Base-by-base conservation (phyloP, 2,113 vertebrate species). In the Amphilophus citrinellus region DNA sequence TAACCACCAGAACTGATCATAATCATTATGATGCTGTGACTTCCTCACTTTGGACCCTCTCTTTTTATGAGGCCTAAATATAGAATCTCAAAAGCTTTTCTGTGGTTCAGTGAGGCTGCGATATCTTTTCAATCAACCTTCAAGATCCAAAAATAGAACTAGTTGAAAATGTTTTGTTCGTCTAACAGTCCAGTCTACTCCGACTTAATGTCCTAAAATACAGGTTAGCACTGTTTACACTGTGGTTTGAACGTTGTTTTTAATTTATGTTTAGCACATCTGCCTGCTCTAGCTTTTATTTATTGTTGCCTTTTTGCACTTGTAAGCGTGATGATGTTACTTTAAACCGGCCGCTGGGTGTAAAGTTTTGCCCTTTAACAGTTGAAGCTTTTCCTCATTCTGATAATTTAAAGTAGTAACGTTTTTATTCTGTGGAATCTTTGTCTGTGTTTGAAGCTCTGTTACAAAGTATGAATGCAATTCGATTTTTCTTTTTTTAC, bases 361-460 rank as follows among this genome's bases (percentile, higher is more conserved):
- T 65, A 62, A 73, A 24, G 3, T 42, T 75, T 18, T 80, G 35
- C 60, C 6, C 77, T 83, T 81, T 81, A 68, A 59, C 7, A 7
- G 60, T 32, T 57, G 5, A 73, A 18, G 13, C 39, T 82, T 20
- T 83, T 80, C 83, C 13, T 83, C 3, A 27, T 65, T 83, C 79
- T 62, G 22, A 42, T 90, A 87, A 88, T 87, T 24, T 56, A 65
- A 56, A 87, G 37, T 79, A 56, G 61, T 57, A 18, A 20, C 77
- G 60, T 82, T 3, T 71, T 53, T 53, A n/a, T 61, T 59, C 10
- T 75, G n/a, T 89, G 32, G 27, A 61, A 37, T 32, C 50, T 20
- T 7, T 39, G 50, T 59, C 32, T 39, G 24, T 76, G 75, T 82
- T 73, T 17, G 32, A 89, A 75, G 60, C 44, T 71, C 60, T 83